A percentile compares a stretch with the other conserved stretches of the same genome.
These are phyloP conservation scores for Nephrotoma guestfalica DNA, from an alignment of 2,888 invertebrate species.

Conservation along the genomic window DNA sequence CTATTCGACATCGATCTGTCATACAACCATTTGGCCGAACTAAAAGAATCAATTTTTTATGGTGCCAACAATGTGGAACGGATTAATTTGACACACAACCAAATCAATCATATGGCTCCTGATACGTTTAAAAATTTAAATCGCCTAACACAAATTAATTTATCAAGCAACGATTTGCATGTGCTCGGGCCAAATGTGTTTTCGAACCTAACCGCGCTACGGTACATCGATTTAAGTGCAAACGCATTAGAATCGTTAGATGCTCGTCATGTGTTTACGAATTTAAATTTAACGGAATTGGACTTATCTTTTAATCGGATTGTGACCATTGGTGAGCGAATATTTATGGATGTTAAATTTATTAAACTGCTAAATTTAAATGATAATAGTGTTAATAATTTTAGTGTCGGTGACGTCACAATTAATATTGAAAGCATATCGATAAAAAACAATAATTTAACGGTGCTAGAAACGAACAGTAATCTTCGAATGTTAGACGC, in stretches of 20 bases:
- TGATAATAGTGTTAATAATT: neutral
- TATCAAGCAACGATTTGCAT: neutral
- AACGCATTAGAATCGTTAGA: neutral
- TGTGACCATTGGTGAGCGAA: neutral
- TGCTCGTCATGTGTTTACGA: neutral
- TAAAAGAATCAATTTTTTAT: neutral
- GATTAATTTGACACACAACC: neutral
- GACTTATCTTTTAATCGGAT: neutral
- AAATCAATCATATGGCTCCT: neutral
- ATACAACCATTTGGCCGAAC: neutral
- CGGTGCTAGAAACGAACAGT: neutral
- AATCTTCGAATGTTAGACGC: neutral
- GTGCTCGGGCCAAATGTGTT: conserved; percentile 1
- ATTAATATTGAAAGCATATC: neutral
- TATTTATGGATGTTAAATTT: neutral
- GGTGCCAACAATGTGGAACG: neutral
- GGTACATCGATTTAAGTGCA: conserved; percentile 1
- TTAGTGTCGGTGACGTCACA: neutral
- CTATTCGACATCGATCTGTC: neutral
- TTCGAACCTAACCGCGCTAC: neutral
- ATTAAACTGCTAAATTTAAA: neutral
- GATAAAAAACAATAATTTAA: neutral
- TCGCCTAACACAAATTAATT: neutral
- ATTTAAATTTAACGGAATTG: neutral
- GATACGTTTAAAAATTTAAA: conserved; percentile 4